A percentile compares a stretch with the other conserved stretches of the same genome.
Conservation (phyloP, 1,140 invertebrate species). For the Microplitis demolitor region DNA sequence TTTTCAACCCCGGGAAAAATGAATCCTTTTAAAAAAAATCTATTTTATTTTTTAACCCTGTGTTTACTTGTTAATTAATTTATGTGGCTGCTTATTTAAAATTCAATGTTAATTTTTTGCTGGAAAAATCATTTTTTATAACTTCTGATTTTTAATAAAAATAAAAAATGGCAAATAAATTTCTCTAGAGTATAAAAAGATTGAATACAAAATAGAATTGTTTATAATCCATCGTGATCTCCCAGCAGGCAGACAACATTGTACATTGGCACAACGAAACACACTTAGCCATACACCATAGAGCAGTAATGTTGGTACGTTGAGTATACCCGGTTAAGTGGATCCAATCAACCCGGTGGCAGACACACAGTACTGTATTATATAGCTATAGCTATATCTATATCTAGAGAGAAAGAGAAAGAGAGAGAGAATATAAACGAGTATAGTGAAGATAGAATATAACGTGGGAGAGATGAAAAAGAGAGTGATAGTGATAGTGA, state of each 20-base stretch:
- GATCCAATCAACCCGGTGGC: conserved; percentile 58
- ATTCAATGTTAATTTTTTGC: too few relatives aligned
- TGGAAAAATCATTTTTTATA: background rate
- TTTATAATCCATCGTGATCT: conserved; percentile 9
- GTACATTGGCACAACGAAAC: conserved; percentile 28
- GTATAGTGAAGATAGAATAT: conserved; percentile 13
- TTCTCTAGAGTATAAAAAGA: background rate
- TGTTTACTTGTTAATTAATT: too few relatives aligned
- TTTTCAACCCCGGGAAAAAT: too few relatives aligned
- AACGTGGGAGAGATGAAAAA: background rate
- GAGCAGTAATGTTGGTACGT: conserved; percentile 55
- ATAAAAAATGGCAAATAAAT: background rate
- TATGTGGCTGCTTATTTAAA: too few relatives aligned
- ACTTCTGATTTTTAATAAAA: background rate
- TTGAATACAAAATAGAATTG: background rate
- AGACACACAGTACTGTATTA: conserved; percentile 24
- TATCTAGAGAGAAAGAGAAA: conserved; percentile 28
- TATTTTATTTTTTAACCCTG: too few relatives aligned
- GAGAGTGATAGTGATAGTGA: conserved; percentile 19
- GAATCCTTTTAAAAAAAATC: too few relatives aligned
- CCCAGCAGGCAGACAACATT: background rate
- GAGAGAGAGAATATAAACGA: conserved; percentile 14
- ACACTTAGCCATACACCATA: conserved; percentile 55
- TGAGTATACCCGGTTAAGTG: conserved; percentile 56
- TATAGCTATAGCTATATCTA: conserved; percentile 8